These are phyloP conservation scores for Halcyon chelicuti DNA, from an alignment of 2,797 vertebrate genomes.

Conservation along the genomic window DNA sequence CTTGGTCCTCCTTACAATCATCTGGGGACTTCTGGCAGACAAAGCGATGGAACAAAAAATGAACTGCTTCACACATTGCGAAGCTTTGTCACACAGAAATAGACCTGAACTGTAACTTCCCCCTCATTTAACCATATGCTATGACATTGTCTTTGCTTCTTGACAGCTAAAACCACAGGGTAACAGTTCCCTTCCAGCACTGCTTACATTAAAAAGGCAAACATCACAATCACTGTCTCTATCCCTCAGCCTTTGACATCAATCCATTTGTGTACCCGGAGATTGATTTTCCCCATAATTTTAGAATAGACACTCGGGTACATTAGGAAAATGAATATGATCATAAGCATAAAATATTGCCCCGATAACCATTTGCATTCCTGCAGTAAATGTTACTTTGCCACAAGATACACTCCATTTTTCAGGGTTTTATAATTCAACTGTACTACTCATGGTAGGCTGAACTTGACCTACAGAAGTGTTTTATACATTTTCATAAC, in stretches of 20 bases:
- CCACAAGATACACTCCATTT: not conserved
- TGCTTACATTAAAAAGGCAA: not conserved
- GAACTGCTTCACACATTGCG: not conserved
- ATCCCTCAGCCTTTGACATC: not conserved
- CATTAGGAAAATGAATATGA: not conserved
- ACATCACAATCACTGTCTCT: not conserved
- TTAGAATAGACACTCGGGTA: not conserved
- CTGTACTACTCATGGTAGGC: not conserved
- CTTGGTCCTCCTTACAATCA: not conserved
- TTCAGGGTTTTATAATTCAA: not conserved
- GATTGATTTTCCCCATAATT: not conserved
- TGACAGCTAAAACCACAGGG: not conserved
- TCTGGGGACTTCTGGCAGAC: not conserved
- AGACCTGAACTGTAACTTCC: not conserved
- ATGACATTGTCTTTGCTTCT: not conserved
- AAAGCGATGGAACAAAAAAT: not conserved
- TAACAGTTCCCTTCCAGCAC: not conserved
- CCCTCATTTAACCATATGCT: not conserved
- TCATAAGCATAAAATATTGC: not conserved
- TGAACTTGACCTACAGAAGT: not conserved
- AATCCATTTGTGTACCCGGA: not conserved
- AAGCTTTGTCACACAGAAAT: not conserved
- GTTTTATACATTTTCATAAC: not conserved
- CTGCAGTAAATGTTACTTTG: not conserved
- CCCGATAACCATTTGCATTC: not conserved